A percentile compares a stretch with the other conserved stretches of the same genome.
Conservation (phyloP, 2,797 vertebrate genomes). For the Coilia nasus region DNA sequence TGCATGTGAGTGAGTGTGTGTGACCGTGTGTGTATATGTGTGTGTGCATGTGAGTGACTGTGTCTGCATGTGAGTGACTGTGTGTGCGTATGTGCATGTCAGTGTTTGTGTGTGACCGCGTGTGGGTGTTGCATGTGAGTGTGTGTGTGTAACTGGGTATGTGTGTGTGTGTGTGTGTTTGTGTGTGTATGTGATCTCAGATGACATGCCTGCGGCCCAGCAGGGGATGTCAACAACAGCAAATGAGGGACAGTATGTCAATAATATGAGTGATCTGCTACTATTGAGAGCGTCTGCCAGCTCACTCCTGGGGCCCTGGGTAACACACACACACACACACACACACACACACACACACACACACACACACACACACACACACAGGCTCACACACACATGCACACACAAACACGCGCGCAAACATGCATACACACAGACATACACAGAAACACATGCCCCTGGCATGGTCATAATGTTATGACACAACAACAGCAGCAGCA, state of each 20-base stretch:
- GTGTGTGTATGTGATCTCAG: background rate
- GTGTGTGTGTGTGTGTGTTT: background rate
- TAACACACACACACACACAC: background rate
- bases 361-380: background rate
- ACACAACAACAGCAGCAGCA: too few relatives aligned
- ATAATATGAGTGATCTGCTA: constrained; percentile 40
- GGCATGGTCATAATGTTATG: too few relatives aligned
- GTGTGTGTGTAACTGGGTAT: too few relatives aligned
- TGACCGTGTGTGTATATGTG: too few relatives aligned
- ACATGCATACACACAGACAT: too few relatives aligned
- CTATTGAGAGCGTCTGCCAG: constrained; percentile 25
- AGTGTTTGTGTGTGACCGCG: too few relatives aligned
- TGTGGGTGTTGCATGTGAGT: too few relatives aligned
- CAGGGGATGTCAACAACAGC: constrained; percentile 38
- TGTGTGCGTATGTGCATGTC: too few relatives aligned
- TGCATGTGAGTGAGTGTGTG: background rate
- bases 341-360: background rate
- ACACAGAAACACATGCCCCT: too few relatives aligned
- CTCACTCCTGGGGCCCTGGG: background rate
- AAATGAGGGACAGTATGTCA: constrained; percentile 48
- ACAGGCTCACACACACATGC: background rate
- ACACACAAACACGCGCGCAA: too few relatives aligned
- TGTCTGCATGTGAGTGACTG: too few relatives aligned
- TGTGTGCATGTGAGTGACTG: too few relatives aligned
- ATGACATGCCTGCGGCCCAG: background rate